Evolutionary conservation across 2,888 invertebrate species (phyloP), one percentile per base, ranked within the genome.

Genomic region (Drosophila macrospina): DNA sequence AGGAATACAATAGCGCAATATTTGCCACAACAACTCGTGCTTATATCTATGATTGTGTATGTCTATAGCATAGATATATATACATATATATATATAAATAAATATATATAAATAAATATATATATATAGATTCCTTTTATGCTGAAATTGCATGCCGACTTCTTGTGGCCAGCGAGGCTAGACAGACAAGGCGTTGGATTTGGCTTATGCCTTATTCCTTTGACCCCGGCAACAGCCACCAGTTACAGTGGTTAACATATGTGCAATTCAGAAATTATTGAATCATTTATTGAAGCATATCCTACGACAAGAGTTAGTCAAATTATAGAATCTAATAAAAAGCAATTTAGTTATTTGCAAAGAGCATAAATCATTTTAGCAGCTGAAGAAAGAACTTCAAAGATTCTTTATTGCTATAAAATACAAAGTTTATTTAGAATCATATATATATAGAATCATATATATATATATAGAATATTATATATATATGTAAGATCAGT

Each of bases 141-240:
- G 63, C 67, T 61, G 45, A 74, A 81, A 78, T 80, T 81, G 87
- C 86, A 86, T 84, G 64, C 63, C 68, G 64, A 70, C 67, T 86
- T 73, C 59, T 62, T 67, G 80, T 59, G 69, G 62, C 44, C 47
- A 8, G 37, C 32, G 1, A n/a, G 10, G 10, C 47, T 39, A 11
- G 37, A 50, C 54, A 64, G 51, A 45, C 51, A 55, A 62, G 39
- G 45, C 39, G 28, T 34, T 48, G 41, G 41, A 67, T 51, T 62
- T 73, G 47, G 59, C 62, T 45, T 45, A 54, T 45, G 44, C 28
- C 11, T 20, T 41, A 34, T 51, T 44, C 44, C 41, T 60, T 67
- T 74, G 74, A 52, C 48, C 63, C 44, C 52, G 47, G 74, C 57
- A 42, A 36, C 28, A 66, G 42, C 47, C 66, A n/a, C n/a, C 4